phyloP scores from a whole-genome alignment of 2,797 vertebrate species.

The Microctenopoma stevenorrisi region DNA sequence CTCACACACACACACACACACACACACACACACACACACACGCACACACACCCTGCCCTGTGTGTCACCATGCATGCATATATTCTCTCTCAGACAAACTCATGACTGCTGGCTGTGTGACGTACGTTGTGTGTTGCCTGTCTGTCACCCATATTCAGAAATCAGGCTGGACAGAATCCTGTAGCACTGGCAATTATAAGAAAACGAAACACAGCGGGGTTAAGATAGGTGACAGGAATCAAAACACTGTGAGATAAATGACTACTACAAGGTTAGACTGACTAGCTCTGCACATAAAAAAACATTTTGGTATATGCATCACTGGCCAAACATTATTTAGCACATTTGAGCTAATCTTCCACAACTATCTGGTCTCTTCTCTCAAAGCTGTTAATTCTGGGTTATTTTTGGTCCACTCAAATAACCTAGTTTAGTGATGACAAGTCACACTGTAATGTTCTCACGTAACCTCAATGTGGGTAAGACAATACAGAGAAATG shows the following conservation, averaged over 20 bases:
- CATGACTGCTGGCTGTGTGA: slow-evolving; percentile 60
- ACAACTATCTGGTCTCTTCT: slow-evolving; percentile 21
- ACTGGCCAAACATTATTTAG: not conserved
- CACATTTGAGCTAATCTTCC: slow-evolving; percentile 31
- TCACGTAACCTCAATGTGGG: slow-evolving; percentile 57
- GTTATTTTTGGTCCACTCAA: slow-evolving; percentile 65
- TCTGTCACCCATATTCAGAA: slow-evolving; percentile 25
- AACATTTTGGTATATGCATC: not conserved
- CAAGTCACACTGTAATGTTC: slow-evolving; percentile 63
- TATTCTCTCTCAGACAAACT: slow-evolving; percentile 31
- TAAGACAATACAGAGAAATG: slow-evolving; percentile 16
- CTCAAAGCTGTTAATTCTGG: slow-evolving; percentile 43
- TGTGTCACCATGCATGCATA: slow-evolving; percentile 52
- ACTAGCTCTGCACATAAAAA: slow-evolving; percentile 21
- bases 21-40: no score
- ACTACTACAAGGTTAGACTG: not conserved
- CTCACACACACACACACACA: no score
- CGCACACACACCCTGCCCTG: slow-evolving; percentile 43
- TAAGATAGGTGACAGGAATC: slow-evolving; percentile 15
- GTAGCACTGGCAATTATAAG: not conserved
- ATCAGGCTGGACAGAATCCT: slow-evolving; percentile 1
- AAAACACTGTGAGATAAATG: not conserved
- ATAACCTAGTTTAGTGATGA: slow-evolving; percentile 71
- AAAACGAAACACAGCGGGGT: not conserved
- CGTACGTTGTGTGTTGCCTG: slow-evolving; percentile 11